Conservation (phyloP, 2,888 invertebrate species). For the Hybos culiciformis region DNA sequence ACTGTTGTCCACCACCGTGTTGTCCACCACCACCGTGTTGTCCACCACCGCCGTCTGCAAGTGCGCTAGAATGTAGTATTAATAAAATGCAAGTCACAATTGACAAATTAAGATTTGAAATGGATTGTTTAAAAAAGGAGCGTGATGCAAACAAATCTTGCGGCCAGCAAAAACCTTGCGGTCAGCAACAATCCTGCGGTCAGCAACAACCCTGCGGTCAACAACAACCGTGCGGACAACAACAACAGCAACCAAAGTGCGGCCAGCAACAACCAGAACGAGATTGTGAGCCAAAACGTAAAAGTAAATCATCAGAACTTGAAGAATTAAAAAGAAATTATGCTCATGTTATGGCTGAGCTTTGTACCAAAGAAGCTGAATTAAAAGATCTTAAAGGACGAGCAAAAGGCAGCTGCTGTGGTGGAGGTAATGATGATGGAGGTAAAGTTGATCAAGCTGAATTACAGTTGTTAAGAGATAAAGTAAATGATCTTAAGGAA, state of each 20-base stretch:
- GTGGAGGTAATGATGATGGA: slow-evolving; percentile 7
- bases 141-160: slow-evolving; percentile 1
- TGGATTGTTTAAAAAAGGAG: slow-evolving; percentile 11
- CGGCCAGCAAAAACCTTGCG: too few relatives aligned
- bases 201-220: slow-evolving; percentile 1
- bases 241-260: too few relatives aligned
- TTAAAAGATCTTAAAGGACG: slow-evolving; percentile 24
- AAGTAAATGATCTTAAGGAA: slow-evolving; percentile 28
- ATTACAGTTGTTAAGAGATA: slow-evolving; percentile 23
- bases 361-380: slow-evolving; percentile 27
- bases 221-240: slow-evolving; percentile 3
- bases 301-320: slow-evolving; percentile 19
- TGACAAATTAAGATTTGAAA: slow-evolving; percentile 10
- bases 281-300: slow-evolving; percentile 6
- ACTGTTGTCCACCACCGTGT: slow-evolving; percentile 11
- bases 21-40: slow-evolving; percentile 14
- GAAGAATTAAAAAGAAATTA: slow-evolving; percentile 29
- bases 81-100: slow-evolving; percentile 9
- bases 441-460: slow-evolving; percentile 17
- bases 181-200: too few relatives aligned
- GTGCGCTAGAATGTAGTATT: slow-evolving; percentile 8
- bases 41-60: slow-evolving; percentile 7
- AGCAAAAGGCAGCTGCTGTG: slow-evolving; percentile 5
- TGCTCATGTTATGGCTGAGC: slow-evolving; percentile 25
- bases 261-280: too few relatives aligned